Evolutionary conservation across 2,888 invertebrate species (phyloP), one percentile per base, ranked within the genome.

Genomic region (Amphipoea lucens): DNA sequence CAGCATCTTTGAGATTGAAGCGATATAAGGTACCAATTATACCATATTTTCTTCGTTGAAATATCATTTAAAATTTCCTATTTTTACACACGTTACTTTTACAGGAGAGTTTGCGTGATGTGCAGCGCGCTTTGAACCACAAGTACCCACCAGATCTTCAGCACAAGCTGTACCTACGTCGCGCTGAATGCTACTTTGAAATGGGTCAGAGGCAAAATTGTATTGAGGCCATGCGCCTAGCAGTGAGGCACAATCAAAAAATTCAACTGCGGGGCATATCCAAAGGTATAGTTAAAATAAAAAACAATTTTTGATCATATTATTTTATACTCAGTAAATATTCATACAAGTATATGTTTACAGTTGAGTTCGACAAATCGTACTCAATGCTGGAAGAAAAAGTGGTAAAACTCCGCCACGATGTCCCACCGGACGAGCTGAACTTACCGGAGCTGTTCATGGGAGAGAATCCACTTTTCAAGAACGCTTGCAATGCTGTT

Each of bases 101-200:
- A 23, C 90, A 98, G 97, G 97, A 98, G 72, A 98, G 98, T 88
- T 90, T 98, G 48, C 93, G 95, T 81, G 98, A 98, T 93, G 97
- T 98, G 54, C 94, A 97, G 42, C 90, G 97, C 74, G 98, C 98
- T 0, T 92, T 98, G 20, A 93, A 97, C 62, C 95, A 97, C 85
- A 97, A 97, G 17, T 98, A 98, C 91, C 98, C 98, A 0, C 91
- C 94, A 63, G 97, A 97, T 78, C 95, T 97, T 73, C 94, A 94
- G 54, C 97, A 97, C 89, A 98, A 98, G 94, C 94, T 98, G 76
- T 95, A 97, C 75, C 93, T 98, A 36, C 97, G 98, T 45, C 96
- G 97, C 87, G 97, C 97, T 0, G 97, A 98, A 88, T 98, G 98
- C 93, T 97, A 97, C 86, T 94, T 97, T 36, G 97, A 97, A 90